Percentiles rank a stretch among this genome's conserved stretches.
phyloP scores from a whole-genome alignment of 2,888 invertebrate species.

The Villa cingulata region DNA sequence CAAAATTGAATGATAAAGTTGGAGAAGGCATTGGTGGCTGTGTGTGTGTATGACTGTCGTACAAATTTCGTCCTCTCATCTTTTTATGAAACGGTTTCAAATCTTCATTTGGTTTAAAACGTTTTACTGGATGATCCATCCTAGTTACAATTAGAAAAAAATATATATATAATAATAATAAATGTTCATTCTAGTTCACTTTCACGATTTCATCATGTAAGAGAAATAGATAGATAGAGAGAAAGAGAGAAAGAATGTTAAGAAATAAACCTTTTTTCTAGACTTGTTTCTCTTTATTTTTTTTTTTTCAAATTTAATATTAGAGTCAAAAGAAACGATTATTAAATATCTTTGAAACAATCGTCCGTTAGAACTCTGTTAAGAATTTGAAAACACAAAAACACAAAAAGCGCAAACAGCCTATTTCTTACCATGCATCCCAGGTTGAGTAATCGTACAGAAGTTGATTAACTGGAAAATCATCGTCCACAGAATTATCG shows the following conservation, averaged over 20 bases:
- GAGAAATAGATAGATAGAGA: no score
- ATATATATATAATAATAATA: no score
- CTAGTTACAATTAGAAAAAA: constrained; percentile 33
- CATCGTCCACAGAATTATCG: constrained; percentile 65
- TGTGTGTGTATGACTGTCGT: constrained; percentile 45
- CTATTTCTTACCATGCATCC: constrained; percentile 74
- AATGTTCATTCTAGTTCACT: no score
- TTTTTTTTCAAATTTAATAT: neutral
- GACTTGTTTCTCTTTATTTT: no score
- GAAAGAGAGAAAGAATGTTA: no score
- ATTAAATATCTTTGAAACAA: neutral
- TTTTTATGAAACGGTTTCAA: constrained; percentile 31
- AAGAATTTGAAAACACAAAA: neutral
- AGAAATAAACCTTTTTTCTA: no score
- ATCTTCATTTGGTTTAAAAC: constrained; percentile 53
- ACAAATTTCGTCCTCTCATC: constrained; percentile 40
- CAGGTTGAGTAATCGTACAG: constrained; percentile 81
- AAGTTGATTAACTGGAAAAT: constrained; percentile 63
- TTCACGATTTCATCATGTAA: no score
- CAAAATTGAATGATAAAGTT: constrained; percentile 23
- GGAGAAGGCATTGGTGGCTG: constrained; percentile 37
- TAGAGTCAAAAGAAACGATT: neutral
- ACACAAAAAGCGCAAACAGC: neutral
- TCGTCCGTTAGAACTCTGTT: neutral
- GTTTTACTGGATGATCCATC: constrained; percentile 84